phyloP scores from a whole-genome alignment of 2,113 vertebrate genomes.

The Cyrtonyx montezumae region DNA sequence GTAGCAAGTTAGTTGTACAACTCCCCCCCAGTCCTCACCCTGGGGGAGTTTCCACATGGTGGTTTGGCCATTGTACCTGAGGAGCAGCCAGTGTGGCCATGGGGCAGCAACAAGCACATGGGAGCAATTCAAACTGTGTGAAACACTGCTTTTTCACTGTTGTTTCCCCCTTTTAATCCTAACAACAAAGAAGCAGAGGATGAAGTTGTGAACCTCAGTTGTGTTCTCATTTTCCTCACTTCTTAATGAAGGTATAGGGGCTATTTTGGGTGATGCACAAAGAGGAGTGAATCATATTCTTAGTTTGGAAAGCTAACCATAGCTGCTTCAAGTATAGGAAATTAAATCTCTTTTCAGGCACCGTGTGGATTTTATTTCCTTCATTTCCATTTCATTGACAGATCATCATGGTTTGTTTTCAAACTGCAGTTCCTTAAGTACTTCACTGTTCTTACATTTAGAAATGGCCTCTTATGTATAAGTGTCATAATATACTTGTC shows the following conservation, averaged over 20 bases:
- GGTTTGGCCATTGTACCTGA: neutral
- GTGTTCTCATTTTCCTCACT: neutral
- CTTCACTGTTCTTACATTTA: neutral
- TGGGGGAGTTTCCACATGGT: neutral
- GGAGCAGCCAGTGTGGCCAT: accelerated
- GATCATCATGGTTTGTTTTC: neutral
- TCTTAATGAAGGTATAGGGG: neutral
- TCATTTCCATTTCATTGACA: neutral
- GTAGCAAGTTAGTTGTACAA: neutral
- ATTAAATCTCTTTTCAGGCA: neutral
- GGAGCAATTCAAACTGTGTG: neutral
- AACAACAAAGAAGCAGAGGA: accelerated
- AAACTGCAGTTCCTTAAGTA: neutral
- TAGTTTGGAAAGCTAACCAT: neutral
- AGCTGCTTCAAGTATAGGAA: neutral
- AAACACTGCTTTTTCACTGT: neutral
- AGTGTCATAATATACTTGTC: neutral
- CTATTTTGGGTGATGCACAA: neutral
- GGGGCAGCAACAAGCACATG: neutral
- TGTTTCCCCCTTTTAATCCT: neutral
- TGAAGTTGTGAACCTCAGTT: neutral
- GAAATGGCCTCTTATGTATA: neutral
- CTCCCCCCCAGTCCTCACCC: neutral
- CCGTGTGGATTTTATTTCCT: neutral
- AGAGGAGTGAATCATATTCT: neutral